A percentile compares a stretch with the other conserved stretches of the same genome.
Evolutionary conservation across 1,140 invertebrate genomes (phyloP).

Genomic region (Arctopsyche grandis): DNA sequence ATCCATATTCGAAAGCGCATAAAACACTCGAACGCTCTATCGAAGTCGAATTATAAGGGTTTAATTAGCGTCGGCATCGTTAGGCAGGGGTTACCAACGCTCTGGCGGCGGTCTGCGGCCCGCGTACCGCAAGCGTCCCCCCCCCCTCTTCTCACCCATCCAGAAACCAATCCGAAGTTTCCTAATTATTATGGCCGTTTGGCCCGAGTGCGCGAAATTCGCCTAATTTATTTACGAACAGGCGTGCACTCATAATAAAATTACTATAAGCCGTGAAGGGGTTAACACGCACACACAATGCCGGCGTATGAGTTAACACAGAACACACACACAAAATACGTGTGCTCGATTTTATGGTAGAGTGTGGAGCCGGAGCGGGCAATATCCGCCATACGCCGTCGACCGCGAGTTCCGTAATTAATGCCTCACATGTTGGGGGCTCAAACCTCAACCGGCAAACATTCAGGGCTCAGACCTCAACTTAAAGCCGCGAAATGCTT

Average conservation of each 20-base stretch:
- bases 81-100: not conserved
- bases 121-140: not conserved
- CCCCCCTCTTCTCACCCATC: no score
- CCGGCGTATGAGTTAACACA: not conserved
- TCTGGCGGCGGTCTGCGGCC: not conserved
- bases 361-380: not conserved
- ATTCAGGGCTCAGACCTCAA: constrained; percentile 14
- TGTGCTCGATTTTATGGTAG: constrained; percentile 12
- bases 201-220: not conserved
- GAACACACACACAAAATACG: not conserved
- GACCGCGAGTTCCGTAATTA: constrained; percentile 35
- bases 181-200: not conserved
- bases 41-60: not conserved
- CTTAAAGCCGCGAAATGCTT: constrained; percentile 2
- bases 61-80: not conserved
- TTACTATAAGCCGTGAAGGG: not conserved
- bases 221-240: constrained; percentile 7
- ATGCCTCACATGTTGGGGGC: constrained; percentile 30
- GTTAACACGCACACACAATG: no score
- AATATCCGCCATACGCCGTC: constrained; percentile 36
- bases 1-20: no score
- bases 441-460: constrained; percentile 26
- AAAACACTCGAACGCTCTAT: not conserved
- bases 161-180: not conserved
- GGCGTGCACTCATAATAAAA: constrained; percentile 29